Evolutionary conservation across 2,113 vertebrate species (phyloP).

Genomic region (pig (Sus scrofa)): T2T-Sscrofa CM000820.6:141391001-141391500

Average conservation of each 20-base stretch:
- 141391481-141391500: neutral
- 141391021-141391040: too few relatives aligned
- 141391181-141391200: fast-evolving
- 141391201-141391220: too few relatives aligned
- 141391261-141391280: too few relatives aligned
- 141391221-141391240: neutral
- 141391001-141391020: too few relatives aligned
- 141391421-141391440: too few relatives aligned
- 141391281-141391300: fast-evolving
- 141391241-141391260: neutral
- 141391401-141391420: neutral
- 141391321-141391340: neutral
- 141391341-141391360: neutral
- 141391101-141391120: neutral
- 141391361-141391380: neutral
- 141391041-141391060: too few relatives aligned
- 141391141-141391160: neutral
- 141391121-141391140: neutral
- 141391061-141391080: too few relatives aligned
- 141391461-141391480: neutral
- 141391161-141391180: fast-evolving
- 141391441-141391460: too few relatives aligned
- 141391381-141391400: too few relatives aligned
- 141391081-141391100: neutral
- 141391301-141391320: neutral